Conservation (phyloP, 2,888 invertebrate species). For the Tetragnatha montana region DNA sequence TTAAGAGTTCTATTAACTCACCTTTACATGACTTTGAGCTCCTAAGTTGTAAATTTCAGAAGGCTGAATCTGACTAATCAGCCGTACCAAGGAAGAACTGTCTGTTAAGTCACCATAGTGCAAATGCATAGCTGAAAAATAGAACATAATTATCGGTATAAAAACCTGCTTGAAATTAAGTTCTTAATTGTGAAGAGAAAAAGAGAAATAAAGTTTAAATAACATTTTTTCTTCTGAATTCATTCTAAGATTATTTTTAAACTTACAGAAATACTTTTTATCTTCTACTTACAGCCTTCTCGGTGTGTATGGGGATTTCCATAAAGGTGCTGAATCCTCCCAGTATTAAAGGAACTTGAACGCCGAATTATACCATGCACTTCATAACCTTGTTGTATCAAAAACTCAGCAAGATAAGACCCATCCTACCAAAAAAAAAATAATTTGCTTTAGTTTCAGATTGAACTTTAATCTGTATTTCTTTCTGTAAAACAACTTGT, state of each 20-base stretch:
- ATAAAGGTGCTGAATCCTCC: conserved; percentile 96
- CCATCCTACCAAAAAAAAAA: conserved; percentile 83
- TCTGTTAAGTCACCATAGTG: conserved; percentile 99
- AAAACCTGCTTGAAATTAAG: neutral
- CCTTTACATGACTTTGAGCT: conserved; percentile 99
- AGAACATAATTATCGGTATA: no score
- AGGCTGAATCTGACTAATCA: conserved; percentile 87
- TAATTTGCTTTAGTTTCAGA: no score
- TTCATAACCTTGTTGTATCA: conserved; percentile 92
- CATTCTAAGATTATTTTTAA: neutral
- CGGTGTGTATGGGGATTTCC: conserved; percentile 91
- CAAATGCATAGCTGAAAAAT: conserved; percentile 83
- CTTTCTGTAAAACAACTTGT: neutral
- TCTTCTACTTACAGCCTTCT: conserved; percentile 76
- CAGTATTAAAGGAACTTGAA: conserved; percentile 97
- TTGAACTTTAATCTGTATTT: neutral
- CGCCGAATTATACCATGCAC: conserved; percentile 96
- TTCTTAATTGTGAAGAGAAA: neutral
- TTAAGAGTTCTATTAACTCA: conserved; percentile 76
- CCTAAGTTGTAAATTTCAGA: conserved; percentile 98
- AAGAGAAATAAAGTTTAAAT: neutral
- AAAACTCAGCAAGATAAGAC: conserved; percentile 95
- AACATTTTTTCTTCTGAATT: neutral
- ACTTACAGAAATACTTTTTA: neutral
- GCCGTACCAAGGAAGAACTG: conserved; percentile 93